Base-by-base conservation (phyloP, 2,113 vertebrate genomes). In the Columba livia region DNA sequence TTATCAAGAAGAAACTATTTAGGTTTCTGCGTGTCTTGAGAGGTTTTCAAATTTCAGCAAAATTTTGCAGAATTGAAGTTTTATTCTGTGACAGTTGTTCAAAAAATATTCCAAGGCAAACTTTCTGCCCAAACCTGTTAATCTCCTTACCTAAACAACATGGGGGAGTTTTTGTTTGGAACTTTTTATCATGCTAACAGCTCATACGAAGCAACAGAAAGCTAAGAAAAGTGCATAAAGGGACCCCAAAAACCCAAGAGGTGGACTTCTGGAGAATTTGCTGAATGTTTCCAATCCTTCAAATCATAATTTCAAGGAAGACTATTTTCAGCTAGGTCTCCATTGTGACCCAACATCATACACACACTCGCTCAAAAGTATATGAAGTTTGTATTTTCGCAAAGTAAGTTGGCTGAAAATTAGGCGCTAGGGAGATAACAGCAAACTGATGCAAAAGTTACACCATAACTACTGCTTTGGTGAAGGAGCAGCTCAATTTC, bases 391-490 rank as follows among this genome's bases (percentile, higher is more conserved):
- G 44, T 47, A 47, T 47, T 71, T 72, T 56, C 24, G 21, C 12
- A 21, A 19, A 40, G 21, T 19, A 57, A 73, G 2, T 6, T 79
- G 7, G 2, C 14, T 79, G 53, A 29, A 95, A 89, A 61, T 61
- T 0, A 7, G n/a, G 31, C 83, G 9, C 6, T 23, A 23, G 7
- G 9, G 6, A 40, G 5, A n/a, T 42, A 40, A 31, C 12, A 34
- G 31, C 23, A 31, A 65, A 80, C 4, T 69, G 5, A 38, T 83
- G 29, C 1, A 73, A 77, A 56, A 57, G 17, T 65, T 10, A 42
- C 38, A 26, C 9, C 32, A 56, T 70, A 86, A 42, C 13, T 72
- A 29, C 15, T 48, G 4, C 20, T 89, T 77, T 73, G 10, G 12
- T 42, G 10, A 73, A 57, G 10, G 6, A 42, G 11, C 7, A 88